Percentiles rank a stretch among this genome's conserved stretches.
phyloP scores from a whole-genome alignment of 2,113 vertebrate species.

The Calypte anna region DNA sequence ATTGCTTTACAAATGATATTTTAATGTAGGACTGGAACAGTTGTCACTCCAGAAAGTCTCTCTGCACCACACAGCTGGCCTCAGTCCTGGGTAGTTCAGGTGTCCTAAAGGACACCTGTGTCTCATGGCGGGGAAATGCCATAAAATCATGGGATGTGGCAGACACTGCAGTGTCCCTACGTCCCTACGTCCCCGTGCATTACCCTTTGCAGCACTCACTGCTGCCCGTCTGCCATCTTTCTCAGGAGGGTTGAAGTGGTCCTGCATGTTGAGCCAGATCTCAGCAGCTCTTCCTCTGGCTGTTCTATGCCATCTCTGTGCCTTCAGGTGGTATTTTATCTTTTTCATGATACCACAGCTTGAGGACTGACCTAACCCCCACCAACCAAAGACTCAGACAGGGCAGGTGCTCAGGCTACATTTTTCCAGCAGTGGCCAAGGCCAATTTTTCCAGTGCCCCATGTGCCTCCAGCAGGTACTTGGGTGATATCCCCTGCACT shows the following conservation, averaged over 20 bases:
- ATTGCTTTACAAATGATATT: background rate
- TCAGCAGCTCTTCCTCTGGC: background rate
- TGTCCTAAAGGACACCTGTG: background rate
- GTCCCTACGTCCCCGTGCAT: background rate
- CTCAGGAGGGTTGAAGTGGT: accelerated
- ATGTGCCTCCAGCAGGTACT: background rate
- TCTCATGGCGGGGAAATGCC: background rate
- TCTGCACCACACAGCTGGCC: accelerated
- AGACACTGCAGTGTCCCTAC: background rate
- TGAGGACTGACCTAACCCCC: background rate
- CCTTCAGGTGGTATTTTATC: background rate
- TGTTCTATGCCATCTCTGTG: background rate
- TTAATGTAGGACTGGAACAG: background rate
- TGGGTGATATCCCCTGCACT: accelerated
- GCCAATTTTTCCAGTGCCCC: background rate
- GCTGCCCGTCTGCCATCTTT: background rate
- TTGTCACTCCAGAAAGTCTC: background rate
- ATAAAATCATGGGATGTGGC: background rate
- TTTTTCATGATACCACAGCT: background rate
- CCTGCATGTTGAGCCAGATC: background rate
- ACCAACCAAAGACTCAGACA: background rate
- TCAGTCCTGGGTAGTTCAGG: background rate
- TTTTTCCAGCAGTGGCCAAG: background rate
- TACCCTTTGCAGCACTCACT: background rate
- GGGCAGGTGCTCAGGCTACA: background rate